Base-by-base conservation (phyloP, 2,888 invertebrate species). In the Diogma glabrata region DNA sequence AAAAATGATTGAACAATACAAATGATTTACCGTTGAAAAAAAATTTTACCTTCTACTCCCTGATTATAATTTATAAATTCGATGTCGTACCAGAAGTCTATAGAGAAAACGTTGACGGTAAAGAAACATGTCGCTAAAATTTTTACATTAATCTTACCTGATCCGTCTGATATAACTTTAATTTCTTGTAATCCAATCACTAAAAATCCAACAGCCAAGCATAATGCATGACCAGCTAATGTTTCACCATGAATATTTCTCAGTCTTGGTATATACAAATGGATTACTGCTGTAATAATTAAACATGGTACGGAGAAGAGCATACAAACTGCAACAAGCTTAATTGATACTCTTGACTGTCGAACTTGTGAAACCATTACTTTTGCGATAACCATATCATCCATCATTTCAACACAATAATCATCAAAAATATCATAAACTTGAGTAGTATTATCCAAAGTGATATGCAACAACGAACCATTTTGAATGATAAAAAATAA, bases 221-320 rank as follows among this genome's bases (percentile, higher is more conserved):
- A 54, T 12, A 53, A 16, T 16, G 51, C 52, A 50, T 54, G 53
- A 43, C 48, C 50, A 5, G 53, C 54, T 19, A 56, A 49, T 23
- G 54, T 53, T 49, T 54, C 53, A 12, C 56, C 56, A 51, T 56
- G 56, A 9, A 56, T 47, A 51, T 54, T 47, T n/a, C 53, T 49
- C 12, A 56, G 14, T 24, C 53, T 51, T 22, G 40, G 33, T 10
- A 54, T 48, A 9, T 19, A 3, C 10, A 54, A 14, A 40, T 54
- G 50, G 12, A 50, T 43, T 10, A 47, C 28, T 8, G 30, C 50
- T 1, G 52, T 52, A 10, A 50, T 19, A 2, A 54, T 19, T 12
- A 52, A 20, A 36, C 47, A 52, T 14, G 52, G 51, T 9, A 52
- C 50, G 5, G 53, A 54, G 10, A 49, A 16, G 10, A 48, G 20